A percentile compares a stretch with the other conserved stretches of the same genome.
Conservation (phyloP, 2,797 vertebrate species). For the Bucorvus abyssinicus region DNA sequence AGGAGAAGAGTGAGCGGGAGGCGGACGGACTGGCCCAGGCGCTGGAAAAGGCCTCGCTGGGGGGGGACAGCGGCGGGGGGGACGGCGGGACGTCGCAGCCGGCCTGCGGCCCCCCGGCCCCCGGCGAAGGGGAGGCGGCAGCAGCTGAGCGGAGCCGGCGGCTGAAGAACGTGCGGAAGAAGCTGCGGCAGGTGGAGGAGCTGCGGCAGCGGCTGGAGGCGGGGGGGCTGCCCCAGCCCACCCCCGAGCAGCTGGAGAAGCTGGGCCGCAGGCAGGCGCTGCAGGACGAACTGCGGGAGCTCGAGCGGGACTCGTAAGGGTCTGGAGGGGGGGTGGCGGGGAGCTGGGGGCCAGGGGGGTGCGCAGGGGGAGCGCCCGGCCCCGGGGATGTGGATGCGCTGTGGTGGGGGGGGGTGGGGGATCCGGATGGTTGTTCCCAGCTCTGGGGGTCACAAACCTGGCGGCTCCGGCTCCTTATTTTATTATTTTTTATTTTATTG, state of each 20-base stretch:
- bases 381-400: no score
- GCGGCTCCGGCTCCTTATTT: no score
- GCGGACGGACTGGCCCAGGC: conserved; percentile 72
- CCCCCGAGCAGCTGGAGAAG: conserved; percentile 91
- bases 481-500: no score
- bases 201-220: conserved; percentile 88
- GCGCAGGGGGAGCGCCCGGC: not conserved
- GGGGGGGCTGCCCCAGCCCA: conserved; percentile 85
- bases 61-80: not conserved
- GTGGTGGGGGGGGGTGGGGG: no score
- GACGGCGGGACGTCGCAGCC: not conserved
- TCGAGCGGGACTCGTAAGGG: conserved; percentile 81
- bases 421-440: no score
- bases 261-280: conserved; percentile 79
- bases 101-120: not conserved
- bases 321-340: not conserved
- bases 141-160: conserved; percentile 83
- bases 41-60: conserved; percentile 74
- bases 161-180: conserved; percentile 92
- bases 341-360: no score
- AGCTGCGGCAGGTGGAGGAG: conserved; percentile 91
- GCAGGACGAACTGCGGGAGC: conserved; percentile 82
- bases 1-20: conserved; percentile 72
- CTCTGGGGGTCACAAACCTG: no score
- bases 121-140: not conserved